Evolutionary conservation across 2,888 invertebrate species (phyloP).

Genomic region (Drosophila nigritarsus): DNA sequence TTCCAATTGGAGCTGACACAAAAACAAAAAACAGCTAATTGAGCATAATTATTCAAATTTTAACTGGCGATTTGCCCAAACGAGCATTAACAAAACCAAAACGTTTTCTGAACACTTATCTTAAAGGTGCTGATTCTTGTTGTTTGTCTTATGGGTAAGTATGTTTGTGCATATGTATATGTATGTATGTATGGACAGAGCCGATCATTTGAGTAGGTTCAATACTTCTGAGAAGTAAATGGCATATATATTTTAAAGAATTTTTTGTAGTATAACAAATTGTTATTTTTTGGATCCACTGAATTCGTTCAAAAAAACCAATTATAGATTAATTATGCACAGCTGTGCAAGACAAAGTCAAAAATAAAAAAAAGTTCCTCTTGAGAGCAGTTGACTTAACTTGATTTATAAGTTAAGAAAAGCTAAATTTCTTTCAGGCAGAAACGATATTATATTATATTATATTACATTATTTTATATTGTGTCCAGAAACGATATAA

Average conservation of each 20-base stretch:
- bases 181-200: not conserved
- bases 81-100: not conserved
- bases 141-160: not conserved
- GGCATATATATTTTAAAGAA: not conserved
- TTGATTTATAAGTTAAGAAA: not conserved
- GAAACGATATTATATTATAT: not conserved
- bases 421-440: not conserved
- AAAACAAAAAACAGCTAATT: not conserved
- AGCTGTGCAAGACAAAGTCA: not conserved
- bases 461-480: not conserved
- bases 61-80: slow-evolving; percentile 1
- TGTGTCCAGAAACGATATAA: not conserved
- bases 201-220: not conserved
- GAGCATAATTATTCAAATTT: not conserved
- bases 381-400: too few relatives aligned
- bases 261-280: not conserved
- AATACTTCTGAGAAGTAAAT: not conserved
- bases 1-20: not conserved
- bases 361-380: not conserved
- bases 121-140: not conserved
- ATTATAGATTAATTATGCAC: not conserved
- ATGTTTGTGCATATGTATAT: not conserved
- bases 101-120: not conserved
- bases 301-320: not conserved
- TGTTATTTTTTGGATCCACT: not conserved